Percentiles rank a stretch among this genome's conserved stretches.
phyloP scores from a whole-genome alignment of 2,888 invertebrate species.

The Acanthosepion lycidas region DNA sequence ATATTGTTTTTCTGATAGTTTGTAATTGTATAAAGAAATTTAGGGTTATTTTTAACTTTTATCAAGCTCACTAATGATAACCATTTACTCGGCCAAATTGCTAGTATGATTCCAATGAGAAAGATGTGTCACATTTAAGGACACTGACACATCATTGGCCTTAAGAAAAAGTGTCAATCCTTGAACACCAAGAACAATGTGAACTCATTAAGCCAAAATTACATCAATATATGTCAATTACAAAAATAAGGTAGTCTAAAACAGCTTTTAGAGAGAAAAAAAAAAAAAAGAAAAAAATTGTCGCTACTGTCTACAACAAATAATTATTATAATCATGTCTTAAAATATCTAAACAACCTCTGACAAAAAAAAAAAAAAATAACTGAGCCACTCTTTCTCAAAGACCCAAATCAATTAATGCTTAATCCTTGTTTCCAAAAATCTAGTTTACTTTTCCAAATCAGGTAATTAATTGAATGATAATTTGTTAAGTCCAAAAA shows the following conservation, averaged over 20 bases:
- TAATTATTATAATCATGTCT: constrained; percentile 15
- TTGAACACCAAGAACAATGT: no score
- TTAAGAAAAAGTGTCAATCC: no score
- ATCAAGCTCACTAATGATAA: no score
- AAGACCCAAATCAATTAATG: not conserved
- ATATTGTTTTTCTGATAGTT: no score
- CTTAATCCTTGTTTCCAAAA: not conserved
- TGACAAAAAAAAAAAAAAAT: not conserved
- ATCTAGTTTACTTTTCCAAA: not conserved
- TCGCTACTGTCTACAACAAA: not conserved
- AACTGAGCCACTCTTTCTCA: not conserved
- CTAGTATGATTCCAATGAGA: no score
- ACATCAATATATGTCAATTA: not conserved
- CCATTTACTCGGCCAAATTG: no score
- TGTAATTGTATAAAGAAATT: no score
- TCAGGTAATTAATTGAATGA: not conserved
- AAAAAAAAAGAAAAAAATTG: not conserved
- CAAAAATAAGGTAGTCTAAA: not conserved
- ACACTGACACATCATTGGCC: no score
- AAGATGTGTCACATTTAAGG: no score
- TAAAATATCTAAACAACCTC: not conserved
- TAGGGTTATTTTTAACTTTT: no score
- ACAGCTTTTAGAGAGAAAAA: not conserved
- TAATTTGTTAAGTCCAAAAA: not conserved
- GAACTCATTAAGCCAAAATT: not conserved